Evolutionary conservation across 1,140 invertebrate species (phyloP), one percentile per base, ranked within the genome.

Genomic region (Calephelis virginiensis): DNA sequence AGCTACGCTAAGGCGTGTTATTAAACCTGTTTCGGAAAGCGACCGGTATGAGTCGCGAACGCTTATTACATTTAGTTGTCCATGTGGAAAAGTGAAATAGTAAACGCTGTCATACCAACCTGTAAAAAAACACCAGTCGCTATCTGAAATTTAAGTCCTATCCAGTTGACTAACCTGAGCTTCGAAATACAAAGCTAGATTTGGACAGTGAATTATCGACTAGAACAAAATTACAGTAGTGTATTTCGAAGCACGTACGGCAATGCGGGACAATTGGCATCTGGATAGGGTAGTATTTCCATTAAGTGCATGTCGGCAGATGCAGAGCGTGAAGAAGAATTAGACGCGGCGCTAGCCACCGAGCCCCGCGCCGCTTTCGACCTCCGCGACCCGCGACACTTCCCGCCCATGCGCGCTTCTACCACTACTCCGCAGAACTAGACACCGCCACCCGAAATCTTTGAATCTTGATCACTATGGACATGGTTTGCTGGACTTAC

Each of bases 331-430:
- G 94, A 94, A 77, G 92, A 93, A 48, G 95, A 95, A 85, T 95
- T 96, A 92, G 92, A 93, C 74, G 93, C 93, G 67, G 94, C 94
- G 50, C 73, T 79, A 79, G 93, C 93, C 13, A 93, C 94, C 80
- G 93, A 93, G 49, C 94, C 95, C 49, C 93, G 94, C 72, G 92
- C 93, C 64, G 89, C 92, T 63, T 94, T 96, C 83, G 94, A 95
- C 79, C 92, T 97, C 81, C 94, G 96, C 80, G 96, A 97, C 88
- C 96, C 96, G 65, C 92, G 93, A 64, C 96, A 97, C 89, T 97
- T 97, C 91, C 96, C 96, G 70, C 96, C 96, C 69, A 94, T 97
- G 86, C 76, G 85, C 76, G 70, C 67, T 46, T 48, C 74, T n/a
- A 48, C 66, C 69, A 62, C 69, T 60, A 63, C 49, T 28, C 40